Percentiles rank a stretch among this genome's conserved stretches.
Conservation (phyloP, 2,113 vertebrate genomes). For the Podocnemis expansa region DNA sequence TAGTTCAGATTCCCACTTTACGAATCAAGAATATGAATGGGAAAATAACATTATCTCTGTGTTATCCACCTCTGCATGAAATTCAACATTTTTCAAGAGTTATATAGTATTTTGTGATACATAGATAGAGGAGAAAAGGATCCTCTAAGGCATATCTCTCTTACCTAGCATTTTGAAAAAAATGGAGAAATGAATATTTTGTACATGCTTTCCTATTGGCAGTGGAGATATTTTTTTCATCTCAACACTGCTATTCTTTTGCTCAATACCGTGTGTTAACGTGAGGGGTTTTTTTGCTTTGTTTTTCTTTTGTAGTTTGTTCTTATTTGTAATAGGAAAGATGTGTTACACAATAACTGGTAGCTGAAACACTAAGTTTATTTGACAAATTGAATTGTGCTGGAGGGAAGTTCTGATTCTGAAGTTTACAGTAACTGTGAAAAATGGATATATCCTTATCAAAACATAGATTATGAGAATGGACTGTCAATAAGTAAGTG, state of each 20-base stretch:
- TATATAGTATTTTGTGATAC: not conserved
- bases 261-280: constrained; percentile 24
- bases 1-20: not conserved
- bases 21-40: not conserved
- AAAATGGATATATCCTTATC: constrained; percentile 19
- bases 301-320: not conserved
- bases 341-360: constrained; percentile 17
- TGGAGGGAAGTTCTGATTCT: constrained; percentile 29
- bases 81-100: constrained; percentile 11
- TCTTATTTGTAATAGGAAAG: not conserved
- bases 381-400: constrained; percentile 51
- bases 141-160: not conserved
- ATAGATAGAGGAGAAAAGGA: not conserved
- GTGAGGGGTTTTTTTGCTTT: not conserved
- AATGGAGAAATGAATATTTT: not conserved
- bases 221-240: not conserved
- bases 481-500: not conserved
- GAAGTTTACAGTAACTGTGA: constrained; percentile 29
- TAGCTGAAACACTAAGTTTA: constrained; percentile 6
- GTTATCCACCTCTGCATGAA: not conserved
- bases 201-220: not conserved
- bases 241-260: not conserved
- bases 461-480: not conserved
- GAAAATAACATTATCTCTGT: not conserved
- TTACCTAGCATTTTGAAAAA: not conserved